phyloP scores from a whole-genome alignment of 2,888 invertebrate genomes.

The Hydraecia micacea region DNA sequence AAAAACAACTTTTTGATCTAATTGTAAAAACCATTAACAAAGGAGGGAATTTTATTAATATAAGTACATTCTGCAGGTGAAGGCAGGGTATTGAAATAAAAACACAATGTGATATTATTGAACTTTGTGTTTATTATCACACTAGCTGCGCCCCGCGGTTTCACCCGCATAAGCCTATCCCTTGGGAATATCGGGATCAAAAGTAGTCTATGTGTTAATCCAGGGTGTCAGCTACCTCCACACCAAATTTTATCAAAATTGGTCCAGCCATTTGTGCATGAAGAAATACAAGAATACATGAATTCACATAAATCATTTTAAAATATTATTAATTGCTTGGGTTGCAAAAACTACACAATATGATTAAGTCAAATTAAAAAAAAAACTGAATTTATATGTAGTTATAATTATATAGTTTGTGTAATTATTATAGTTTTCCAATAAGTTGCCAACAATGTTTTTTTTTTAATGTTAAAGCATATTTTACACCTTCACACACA shows the following conservation, averaged over 20 bases:
- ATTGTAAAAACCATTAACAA: slow-evolving; percentile 4
- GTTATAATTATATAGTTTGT: too few species aligned
- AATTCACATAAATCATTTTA: neutral
- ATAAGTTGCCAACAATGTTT: neutral
- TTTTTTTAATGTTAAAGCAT: neutral
- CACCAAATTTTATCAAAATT: too few species aligned
- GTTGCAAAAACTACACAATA: neutral
- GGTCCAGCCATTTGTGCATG: too few species aligned
- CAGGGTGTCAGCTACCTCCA: too few species aligned
- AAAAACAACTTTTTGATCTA: neutral
- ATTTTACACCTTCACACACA: neutral
- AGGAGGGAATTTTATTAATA: neutral
- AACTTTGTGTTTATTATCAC: neutral
- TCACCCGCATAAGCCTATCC: too few species aligned
- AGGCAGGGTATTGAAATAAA: neutral
- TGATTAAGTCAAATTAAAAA: too few species aligned
- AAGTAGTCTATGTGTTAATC: too few species aligned
- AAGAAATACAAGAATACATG: neutral
- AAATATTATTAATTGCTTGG: neutral
- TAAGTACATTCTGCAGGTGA: neutral
- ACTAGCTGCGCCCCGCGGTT: too few species aligned
- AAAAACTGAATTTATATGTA: too few species aligned
- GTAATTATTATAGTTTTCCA: neutral
- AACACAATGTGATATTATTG: neutral
- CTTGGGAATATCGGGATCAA: too few species aligned